Evolutionary conservation across 2,113 vertebrate genomes (phyloP).

Genomic region (Puffinus mauretanicus): DNA sequence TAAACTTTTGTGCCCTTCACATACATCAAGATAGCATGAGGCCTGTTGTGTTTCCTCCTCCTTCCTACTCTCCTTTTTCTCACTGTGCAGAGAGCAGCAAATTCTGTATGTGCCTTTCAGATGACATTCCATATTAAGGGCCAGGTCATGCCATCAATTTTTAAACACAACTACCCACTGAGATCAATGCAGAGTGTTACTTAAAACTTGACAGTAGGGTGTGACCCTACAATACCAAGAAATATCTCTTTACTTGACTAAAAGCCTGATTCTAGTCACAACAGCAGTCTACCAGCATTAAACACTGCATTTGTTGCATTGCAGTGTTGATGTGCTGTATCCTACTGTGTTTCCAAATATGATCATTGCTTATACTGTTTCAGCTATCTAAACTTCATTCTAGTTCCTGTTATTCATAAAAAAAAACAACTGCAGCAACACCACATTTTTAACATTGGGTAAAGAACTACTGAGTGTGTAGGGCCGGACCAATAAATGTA

Average conservation of each 20-base stretch:
- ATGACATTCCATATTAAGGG: neutral
- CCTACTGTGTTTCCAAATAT: neutral
- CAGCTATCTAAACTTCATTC: neutral
- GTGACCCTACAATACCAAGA: slow-evolving; percentile 11
- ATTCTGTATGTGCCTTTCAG: neutral
- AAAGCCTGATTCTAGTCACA: neutral
- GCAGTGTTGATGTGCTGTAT: neutral
- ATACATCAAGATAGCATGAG: neutral
- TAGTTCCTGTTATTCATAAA: neutral
- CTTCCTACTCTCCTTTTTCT: neutral
- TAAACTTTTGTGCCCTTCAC: neutral
- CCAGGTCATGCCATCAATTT: slow-evolving; percentile 44
- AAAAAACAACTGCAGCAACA: neutral
- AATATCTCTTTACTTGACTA: slow-evolving; percentile 21
- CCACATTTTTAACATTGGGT: neutral
- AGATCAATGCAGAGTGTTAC: slow-evolving; percentile 28
- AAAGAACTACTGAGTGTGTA: neutral
- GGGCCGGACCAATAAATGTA: neutral
- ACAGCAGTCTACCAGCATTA: slow-evolving; percentile 1
- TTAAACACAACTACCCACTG: slow-evolving; percentile 34
- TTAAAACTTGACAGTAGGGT: neutral
- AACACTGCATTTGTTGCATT: slow-evolving; percentile 23
- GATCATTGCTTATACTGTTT: neutral
- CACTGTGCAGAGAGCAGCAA: neutral
- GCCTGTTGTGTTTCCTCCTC: neutral